Evolutionary conservation across 2,888 invertebrate species (phyloP).

Genomic region (Acronicta psi): DNA sequence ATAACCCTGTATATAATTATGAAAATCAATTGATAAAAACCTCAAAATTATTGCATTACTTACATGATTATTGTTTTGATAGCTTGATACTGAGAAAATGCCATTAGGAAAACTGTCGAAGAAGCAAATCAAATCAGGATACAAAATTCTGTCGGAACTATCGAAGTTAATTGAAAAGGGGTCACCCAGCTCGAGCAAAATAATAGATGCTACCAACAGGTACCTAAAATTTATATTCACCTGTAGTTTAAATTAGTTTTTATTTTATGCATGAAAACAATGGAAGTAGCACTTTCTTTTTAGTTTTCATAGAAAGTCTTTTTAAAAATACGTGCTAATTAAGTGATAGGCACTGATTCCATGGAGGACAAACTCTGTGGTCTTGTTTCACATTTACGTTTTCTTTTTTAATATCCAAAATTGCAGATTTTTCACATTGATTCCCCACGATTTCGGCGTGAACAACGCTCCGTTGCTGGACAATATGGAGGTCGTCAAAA

Average conservation of each 20-base stretch:
- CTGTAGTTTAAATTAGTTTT: neutral
- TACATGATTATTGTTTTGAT: constrained; percentile 35
- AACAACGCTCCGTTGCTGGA: constrained; percentile 94
- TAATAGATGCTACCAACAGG: constrained; percentile 96
- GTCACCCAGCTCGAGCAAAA: constrained; percentile 79
- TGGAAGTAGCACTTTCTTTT: no score
- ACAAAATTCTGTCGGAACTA: constrained; percentile 93
- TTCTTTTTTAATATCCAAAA: neutral
- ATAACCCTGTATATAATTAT: no score
- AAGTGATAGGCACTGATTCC: no score
- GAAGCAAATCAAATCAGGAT: constrained; percentile 96
- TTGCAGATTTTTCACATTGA: constrained; percentile 95
- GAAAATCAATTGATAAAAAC: no score
- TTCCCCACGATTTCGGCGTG: constrained; percentile 98
- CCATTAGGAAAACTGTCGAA: constrained; percentile 98
- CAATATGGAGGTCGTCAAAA: constrained; percentile 91
- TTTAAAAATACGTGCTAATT: no score
- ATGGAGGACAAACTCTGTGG: no score
- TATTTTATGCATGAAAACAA: neutral
- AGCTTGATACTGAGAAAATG: constrained; percentile 98
- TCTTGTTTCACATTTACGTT: no score
- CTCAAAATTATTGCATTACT: no score
- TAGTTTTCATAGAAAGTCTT: no score
- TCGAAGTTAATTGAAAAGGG: constrained; percentile 88
- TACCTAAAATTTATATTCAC: constrained; percentile 41